Evolutionary conservation across 2,797 vertebrate genomes (phyloP).

Genomic region (Myotis pilosus): DNA sequence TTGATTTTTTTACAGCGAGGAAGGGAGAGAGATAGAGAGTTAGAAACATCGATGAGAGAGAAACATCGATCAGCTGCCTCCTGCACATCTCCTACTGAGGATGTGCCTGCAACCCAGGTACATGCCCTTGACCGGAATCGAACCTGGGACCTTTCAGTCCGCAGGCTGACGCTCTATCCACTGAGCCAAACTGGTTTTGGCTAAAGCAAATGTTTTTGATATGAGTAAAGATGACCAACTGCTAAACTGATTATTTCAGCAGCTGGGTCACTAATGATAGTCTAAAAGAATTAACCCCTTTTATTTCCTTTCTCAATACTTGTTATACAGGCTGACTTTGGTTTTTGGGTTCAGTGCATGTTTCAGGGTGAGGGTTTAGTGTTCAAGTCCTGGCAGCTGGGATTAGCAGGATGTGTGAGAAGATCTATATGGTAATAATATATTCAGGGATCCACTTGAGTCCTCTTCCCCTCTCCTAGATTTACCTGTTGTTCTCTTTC

Average conservation of each 20-base stretch:
- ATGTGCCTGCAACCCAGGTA: too few relatives aligned
- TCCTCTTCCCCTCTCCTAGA: neutral
- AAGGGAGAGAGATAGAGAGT: too few relatives aligned
- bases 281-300: conserved; percentile 11
- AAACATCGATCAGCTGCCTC: too few relatives aligned
- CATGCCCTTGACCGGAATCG: too few relatives aligned
- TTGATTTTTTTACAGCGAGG: too few relatives aligned
- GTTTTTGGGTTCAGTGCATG: conserved; percentile 25
- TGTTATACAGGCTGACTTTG: neutral
- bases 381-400: neutral
- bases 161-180: too few relatives aligned
- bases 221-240: neutral
- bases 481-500: conserved; percentile 53
- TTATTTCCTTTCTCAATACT: conserved; percentile 10
- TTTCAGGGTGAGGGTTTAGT: neutral
- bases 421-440: neutral
- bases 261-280: neutral
- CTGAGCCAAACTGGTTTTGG: too few relatives aligned
- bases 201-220: conserved; percentile 46
- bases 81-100: too few relatives aligned
- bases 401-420: neutral
- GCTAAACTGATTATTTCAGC: conserved; percentile 6
- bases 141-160: too few relatives aligned
- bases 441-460: conserved; percentile 1
- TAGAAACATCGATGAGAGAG: too few relatives aligned